Conservation (phyloP, 2,797 vertebrate genomes). For the Cheirogaleus major region DNA sequence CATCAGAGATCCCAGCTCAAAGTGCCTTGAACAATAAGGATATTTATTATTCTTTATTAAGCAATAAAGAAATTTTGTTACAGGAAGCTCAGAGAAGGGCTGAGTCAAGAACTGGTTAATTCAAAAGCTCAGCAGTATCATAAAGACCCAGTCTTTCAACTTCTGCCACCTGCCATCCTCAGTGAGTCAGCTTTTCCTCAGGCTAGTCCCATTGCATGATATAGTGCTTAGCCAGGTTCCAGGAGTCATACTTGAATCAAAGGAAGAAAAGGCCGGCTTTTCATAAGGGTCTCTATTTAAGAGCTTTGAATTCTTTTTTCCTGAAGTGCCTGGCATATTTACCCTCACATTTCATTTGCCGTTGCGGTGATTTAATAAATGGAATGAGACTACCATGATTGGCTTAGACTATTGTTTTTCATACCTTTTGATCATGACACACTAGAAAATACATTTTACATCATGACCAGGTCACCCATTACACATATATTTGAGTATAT, state of each 20-base stretch:
- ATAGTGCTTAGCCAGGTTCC: not conserved
- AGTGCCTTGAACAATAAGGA: not conserved
- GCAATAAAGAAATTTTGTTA: not conserved
- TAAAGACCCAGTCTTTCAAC: not conserved
- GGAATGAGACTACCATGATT: not conserved
- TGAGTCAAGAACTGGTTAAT: not conserved
- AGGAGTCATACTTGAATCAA: not conserved
- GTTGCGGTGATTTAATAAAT: not conserved
- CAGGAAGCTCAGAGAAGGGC: not conserved
- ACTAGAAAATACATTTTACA: not conserved
- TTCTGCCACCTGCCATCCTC: not conserved
- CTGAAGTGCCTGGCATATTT: not conserved
- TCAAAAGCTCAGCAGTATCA: not conserved
- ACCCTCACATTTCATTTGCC: not conserved
- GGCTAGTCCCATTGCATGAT: not conserved
- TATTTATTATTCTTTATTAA: constrained; percentile 19
- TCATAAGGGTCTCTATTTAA: not conserved
- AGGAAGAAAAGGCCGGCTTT: not conserved
- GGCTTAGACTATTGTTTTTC: not conserved
- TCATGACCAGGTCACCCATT: not conserved
- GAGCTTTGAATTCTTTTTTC: not conserved
- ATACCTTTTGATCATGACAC: not conserved
- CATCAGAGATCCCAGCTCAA: not conserved
- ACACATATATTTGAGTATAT: not conserved
- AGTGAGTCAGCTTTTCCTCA: not conserved